These are phyloP conservation scores for Apogon hyalosoma DNA, from an alignment of 2,797 vertebrate species.

Conservation along the genomic window DNA sequence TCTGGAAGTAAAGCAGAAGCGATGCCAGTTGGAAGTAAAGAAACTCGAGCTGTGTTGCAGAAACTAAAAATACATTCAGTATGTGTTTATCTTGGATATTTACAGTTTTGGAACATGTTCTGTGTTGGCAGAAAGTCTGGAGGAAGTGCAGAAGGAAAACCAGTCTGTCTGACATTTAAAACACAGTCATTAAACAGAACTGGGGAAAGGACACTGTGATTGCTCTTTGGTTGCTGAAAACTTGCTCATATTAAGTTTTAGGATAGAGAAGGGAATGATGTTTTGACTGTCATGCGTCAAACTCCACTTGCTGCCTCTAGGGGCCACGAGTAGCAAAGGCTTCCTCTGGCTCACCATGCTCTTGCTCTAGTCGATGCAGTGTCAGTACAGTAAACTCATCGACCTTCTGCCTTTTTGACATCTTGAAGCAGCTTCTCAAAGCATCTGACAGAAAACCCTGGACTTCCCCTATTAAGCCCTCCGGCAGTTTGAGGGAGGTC, in stretches of 20 bases:
- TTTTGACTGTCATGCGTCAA: no score
- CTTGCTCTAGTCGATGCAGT: no score
- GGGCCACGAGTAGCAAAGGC: no score
- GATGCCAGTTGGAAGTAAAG: slow-evolving; percentile 40
- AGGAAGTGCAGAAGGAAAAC: slow-evolving; percentile 6
- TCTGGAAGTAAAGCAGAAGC: slow-evolving; percentile 38
- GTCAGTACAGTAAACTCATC: no score
- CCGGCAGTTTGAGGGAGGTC: slow-evolving; percentile 19
- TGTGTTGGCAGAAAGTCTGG: slow-evolving; percentile 34
- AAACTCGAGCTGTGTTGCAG: slow-evolving; percentile 11
- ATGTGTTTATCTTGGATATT: slow-evolving; percentile 39
- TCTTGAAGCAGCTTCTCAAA: slow-evolving; percentile 21
- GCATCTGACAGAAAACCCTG: slow-evolving; percentile 33
- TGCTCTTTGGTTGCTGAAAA: not conserved
- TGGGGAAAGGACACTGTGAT: slow-evolving; percentile 6
- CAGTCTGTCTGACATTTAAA: slow-evolving; percentile 37
- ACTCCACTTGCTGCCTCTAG: no score
- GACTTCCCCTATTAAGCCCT: slow-evolving; percentile 23
- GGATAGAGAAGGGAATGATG: no score
- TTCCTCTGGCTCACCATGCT: no score
- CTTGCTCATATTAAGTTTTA: no score
- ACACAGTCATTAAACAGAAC: slow-evolving; percentile 13
- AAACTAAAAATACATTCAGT: slow-evolving; percentile 42
- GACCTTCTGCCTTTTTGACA: not conserved
- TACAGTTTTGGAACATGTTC: slow-evolving; percentile 38